Base-by-base conservation (phyloP, 2,888 invertebrate species). In the Molorchus minor region DNA sequence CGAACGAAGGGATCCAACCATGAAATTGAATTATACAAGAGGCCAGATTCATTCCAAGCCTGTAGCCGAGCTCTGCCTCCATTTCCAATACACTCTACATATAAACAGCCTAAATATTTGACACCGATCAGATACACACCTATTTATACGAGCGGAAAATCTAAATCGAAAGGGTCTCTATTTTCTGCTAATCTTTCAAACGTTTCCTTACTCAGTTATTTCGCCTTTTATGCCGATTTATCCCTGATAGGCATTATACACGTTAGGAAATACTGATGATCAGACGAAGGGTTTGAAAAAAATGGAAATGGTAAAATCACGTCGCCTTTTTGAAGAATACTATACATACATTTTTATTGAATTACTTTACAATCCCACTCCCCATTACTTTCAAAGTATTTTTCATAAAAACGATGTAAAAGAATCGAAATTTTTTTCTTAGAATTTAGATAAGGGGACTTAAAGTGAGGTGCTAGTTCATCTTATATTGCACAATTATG, bases 21-120 rank as follows among this genome's bases (percentile, higher is more conserved):
- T 81, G 81, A 80, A 80, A 80, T 81, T 80, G 81, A 80, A 81
- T 81, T 81, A 81, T 81, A 79, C 77, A 77, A 75, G 72, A 76
- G 78, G 74, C 75, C 74, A 72, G 72, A 72, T 74, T 73, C 72
- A 69, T 70, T 68, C 69, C 65, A 57, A 66, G 70, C 62, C 68
- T 68, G 65, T 64, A 56, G 56, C 57, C 52, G 46, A 55, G 54
- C 60, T 55, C 61, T 55, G 46, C 45, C 25, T 59, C 62, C 61
- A 55, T 56, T 67, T 69, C 65, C 69, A 56, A 69, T 68, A 65
- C 64, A 67, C 62, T 64, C 58, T 33, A 49, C 62, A 58, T 61
- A 54, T 58, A 55, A 58, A 52, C 61, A 49, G 54, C 57, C 30
- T 35, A 45, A 57, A 44, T 64, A 71, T 71, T 70, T 69, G 71